These are phyloP conservation scores for Hydropsyche betteni DNA, from an alignment of 2,888 invertebrate genomes.

Conservation along the genomic window DNA sequence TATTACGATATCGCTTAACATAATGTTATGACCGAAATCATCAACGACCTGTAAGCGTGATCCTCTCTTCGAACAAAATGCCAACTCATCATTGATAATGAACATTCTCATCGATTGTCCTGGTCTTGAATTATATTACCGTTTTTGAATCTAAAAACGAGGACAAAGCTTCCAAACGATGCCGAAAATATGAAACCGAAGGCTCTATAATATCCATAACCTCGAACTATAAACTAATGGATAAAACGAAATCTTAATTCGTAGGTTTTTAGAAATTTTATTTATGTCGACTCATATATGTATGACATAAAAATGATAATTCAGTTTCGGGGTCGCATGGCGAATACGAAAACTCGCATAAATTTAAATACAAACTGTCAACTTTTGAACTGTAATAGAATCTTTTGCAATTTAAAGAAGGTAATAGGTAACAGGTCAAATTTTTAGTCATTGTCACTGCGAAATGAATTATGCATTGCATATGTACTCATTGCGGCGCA, in stretches of 20 bases:
- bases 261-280: neutral
- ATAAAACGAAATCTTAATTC: neutral
- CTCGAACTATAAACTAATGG: too few species aligned
- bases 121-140: neutral
- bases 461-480: conserved; percentile 1
- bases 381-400: conserved; percentile 10
- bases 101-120: conserved; percentile 36
- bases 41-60: neutral
- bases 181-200: too few species aligned
- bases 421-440: conserved; percentile 13
- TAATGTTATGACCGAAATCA: conserved; percentile 16
- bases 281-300: neutral
- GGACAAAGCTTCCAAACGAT: too few species aligned
- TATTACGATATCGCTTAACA: neutral
- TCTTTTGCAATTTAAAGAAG: conserved; percentile 26
- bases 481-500: neutral
- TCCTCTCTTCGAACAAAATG: conserved; percentile 25
- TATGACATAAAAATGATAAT: neutral
- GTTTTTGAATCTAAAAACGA: too few species aligned
- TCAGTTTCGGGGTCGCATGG: too few species aligned
- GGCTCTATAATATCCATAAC: too few species aligned
- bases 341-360: neutral
- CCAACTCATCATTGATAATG: conserved; percentile 37
- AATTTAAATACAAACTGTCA: conserved; percentile 17
- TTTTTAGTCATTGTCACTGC: conserved; percentile 14